Evolutionary conservation across 1,140 invertebrate genomes (phyloP).

Genomic region (Hestina assimilis): DNA sequence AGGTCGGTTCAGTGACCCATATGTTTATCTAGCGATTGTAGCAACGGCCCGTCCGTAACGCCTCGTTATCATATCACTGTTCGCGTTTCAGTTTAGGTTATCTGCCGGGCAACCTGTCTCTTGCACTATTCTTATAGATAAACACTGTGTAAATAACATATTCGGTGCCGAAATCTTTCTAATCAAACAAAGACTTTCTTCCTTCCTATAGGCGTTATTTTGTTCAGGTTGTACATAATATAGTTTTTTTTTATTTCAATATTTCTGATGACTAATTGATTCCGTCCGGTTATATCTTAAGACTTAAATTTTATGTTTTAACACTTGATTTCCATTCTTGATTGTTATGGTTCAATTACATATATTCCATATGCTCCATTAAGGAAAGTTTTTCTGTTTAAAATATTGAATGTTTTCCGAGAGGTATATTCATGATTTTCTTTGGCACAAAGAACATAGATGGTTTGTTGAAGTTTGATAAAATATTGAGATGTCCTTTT

Average conservation of each 20-base stretch:
- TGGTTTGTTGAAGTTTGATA: not conserved
- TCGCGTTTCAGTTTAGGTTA: constrained; percentile 71
- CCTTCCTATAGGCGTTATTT: not conserved
- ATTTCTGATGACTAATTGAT: no score
- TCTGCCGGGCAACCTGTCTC: constrained; percentile 71
- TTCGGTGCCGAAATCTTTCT: constrained; percentile 22
- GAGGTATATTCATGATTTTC: not conserved
- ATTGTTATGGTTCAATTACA: no score
- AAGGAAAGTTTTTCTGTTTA: no score
- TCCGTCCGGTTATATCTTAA: no score
- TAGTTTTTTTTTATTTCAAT: no score
- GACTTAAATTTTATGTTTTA: no score
- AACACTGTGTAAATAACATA: constrained; percentile 17
- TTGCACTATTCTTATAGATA: constrained; percentile 54
- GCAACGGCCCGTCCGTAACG: constrained; percentile 46
- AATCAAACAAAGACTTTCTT: constrained; percentile 13
- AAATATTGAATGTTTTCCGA: no score
- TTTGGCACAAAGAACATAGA: not conserved
- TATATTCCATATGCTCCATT: no score
- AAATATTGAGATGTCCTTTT: not conserved
- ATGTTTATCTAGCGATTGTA: constrained; percentile 77
- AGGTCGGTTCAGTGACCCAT: constrained; percentile 76
- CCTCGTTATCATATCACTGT: constrained; percentile 61
- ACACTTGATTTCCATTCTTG: no score
- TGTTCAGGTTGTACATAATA: not conserved